Percentiles rank a stretch among this genome's conserved stretches.
These are phyloP conservation scores for Rhodophaea formosa DNA, from an alignment of 2,888 invertebrate species.

Conservation along the genomic window DNA sequence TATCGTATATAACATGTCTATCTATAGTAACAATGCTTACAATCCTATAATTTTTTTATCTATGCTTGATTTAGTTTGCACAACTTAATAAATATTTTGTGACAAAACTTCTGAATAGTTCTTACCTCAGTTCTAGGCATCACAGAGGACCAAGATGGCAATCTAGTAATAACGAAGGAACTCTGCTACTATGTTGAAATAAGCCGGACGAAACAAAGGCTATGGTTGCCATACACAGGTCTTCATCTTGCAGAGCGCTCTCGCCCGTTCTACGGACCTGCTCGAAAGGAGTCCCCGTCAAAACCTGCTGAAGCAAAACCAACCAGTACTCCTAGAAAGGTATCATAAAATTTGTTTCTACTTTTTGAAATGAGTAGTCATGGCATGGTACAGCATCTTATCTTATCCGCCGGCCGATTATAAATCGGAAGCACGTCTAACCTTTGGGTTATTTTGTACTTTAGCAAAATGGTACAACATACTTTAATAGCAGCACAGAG, in stretches of 20 bases:
- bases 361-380: too few relatives aligned
- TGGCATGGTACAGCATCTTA: too few relatives aligned
- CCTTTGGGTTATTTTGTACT: too few relatives aligned
- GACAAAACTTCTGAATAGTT: not conserved
- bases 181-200: slow-evolving; percentile 70
- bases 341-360: slow-evolving; percentile 25
- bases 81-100: not conserved
- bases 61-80: not conserved
- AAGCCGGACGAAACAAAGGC: slow-evolving; percentile 46
- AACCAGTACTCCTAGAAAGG: slow-evolving; percentile 49
- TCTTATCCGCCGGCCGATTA: too few relatives aligned
- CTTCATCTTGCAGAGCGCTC: slow-evolving; percentile 62
- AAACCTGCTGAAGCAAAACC: slow-evolving; percentile 35
- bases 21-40: not conserved
- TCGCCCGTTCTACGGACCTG: slow-evolving; percentile 68
- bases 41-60: too few relatives aligned
- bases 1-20: slow-evolving; percentile 28
- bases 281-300: slow-evolving; percentile 36
- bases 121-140: slow-evolving; percentile 60
- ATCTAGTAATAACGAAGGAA: slow-evolving; percentile 48
- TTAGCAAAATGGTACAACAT: too few relatives aligned
- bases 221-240: slow-evolving; percentile 70
- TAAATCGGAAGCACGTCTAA: too few relatives aligned
- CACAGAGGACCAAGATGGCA: slow-evolving; percentile 51
- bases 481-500: too few relatives aligned